Conservation (phyloP, 2,888 invertebrate species). For the Limnephilus lunatus region DNA sequence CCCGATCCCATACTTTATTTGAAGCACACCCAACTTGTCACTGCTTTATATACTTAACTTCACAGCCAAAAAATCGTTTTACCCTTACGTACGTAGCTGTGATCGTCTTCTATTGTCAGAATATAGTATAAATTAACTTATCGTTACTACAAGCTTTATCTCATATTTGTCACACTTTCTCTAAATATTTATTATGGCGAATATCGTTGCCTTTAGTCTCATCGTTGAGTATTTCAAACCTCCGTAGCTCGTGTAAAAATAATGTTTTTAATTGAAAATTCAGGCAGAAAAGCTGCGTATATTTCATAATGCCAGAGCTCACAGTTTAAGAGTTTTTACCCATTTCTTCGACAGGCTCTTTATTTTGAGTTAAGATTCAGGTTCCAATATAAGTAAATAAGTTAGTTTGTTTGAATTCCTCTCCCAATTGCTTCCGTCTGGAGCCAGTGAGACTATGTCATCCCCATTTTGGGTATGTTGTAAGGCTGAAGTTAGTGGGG, state of each 20-base stretch:
- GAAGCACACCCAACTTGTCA: slow-evolving; percentile 60
- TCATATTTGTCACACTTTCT: too few species aligned
- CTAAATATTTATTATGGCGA: too few species aligned
- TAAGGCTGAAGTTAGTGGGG: too few species aligned
- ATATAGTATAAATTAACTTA: neutral
- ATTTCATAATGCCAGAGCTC: neutral
- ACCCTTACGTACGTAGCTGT: neutral
- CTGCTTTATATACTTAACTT: slow-evolving; percentile 32
- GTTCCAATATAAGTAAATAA: neutral
- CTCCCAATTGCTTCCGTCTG: too few species aligned
- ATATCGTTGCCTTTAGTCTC: too few species aligned
- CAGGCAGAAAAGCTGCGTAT: neutral
- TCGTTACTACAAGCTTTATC: neutral
- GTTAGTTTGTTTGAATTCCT: too few species aligned
- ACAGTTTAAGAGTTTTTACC: neutral
- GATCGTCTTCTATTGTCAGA: neutral
- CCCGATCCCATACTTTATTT: slow-evolving; percentile 48
- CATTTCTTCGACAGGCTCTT: neutral
- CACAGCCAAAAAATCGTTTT: neutral
- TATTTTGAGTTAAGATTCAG: neutral
- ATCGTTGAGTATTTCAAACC: too few species aligned
- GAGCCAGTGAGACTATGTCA: too few species aligned
- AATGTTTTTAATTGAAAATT: neutral
- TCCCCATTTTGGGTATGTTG: too few species aligned
- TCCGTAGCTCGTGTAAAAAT: too few species aligned